These are phyloP conservation scores for Ptychobarbus kaznakovi DNA, from an alignment of 2,797 vertebrate species.

Conservation along the genomic window DNA sequence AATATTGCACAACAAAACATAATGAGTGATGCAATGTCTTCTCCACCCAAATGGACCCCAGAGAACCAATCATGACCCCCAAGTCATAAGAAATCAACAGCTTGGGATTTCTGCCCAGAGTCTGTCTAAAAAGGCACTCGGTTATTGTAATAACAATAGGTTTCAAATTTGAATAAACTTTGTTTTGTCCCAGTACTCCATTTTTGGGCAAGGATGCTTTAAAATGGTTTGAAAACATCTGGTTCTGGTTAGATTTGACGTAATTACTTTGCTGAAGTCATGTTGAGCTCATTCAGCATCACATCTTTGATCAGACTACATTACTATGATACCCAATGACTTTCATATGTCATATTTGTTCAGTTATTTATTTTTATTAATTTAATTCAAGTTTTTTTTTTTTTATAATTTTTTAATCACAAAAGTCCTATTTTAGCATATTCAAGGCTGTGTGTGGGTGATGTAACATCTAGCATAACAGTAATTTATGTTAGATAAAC, in stretches of 20 bases:
- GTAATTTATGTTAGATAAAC: constrained; percentile 59
- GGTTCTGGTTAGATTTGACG: constrained; percentile 72
- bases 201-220: neutral
- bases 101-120: neutral
- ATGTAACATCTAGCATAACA: constrained; percentile 26
- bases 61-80: neutral
- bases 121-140: neutral
- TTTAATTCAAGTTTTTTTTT: constrained; percentile 11
- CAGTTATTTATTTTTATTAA: neutral
- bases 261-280: constrained; percentile 64
- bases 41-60: neutral
- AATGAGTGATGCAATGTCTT: neutral
- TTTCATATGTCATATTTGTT: constrained; percentile 44
- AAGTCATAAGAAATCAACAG: neutral
- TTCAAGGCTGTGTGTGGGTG: constrained; percentile 11
- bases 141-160: neutral
- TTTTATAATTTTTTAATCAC: neutral
- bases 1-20: constrained; percentile 28
- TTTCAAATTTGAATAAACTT: neutral
- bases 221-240: constrained; percentile 69
- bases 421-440: neutral
- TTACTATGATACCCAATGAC: constrained; percentile 45
- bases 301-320: constrained; percentile 34
- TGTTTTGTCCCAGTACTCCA: constrained; percentile 8
- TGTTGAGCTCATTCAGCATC: constrained; percentile 64